Conservation (phyloP, 2,888 invertebrate species). For the Stratiomys singularior region DNA sequence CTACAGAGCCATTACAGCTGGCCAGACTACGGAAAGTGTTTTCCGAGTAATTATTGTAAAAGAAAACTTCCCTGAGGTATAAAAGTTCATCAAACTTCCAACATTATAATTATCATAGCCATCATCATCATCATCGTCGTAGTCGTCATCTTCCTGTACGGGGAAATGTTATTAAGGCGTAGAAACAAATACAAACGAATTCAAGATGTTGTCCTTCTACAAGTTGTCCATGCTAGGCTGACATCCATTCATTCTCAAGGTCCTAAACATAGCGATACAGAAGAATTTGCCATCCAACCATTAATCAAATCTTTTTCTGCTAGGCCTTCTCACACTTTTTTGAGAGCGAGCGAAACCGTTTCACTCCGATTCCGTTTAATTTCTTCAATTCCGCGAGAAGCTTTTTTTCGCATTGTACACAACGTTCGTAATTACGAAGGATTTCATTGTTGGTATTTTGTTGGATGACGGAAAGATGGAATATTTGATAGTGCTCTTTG, state of each 20-base stretch:
- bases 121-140: background rate
- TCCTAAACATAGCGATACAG: background rate
- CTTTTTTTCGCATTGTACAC: background rate
- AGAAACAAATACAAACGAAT: background rate
- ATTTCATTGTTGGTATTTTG: constrained; percentile 17
- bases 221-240: background rate
- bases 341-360: background rate
- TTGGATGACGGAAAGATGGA: background rate
- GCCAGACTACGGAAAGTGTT: background rate
- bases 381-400: background rate
- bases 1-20: background rate
- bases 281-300: constrained; percentile 6
- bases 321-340: background rate
- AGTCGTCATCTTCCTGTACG: background rate
- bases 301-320: constrained; percentile 17
- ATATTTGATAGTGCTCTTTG: background rate
- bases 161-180: background rate
- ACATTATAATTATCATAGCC: background rate
- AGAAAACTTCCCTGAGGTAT: background rate
- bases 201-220: background rate
- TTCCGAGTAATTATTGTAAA: background rate
- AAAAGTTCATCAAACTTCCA: constrained; percentile 1
- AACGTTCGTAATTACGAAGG: constrained; percentile 9
- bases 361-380: constrained; percentile 7
- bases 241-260: background rate